Evolutionary conservation across 92 coral and sea anemone genomes (phyloP).

Genomic region (Palythoa heliodiscus): DNA sequence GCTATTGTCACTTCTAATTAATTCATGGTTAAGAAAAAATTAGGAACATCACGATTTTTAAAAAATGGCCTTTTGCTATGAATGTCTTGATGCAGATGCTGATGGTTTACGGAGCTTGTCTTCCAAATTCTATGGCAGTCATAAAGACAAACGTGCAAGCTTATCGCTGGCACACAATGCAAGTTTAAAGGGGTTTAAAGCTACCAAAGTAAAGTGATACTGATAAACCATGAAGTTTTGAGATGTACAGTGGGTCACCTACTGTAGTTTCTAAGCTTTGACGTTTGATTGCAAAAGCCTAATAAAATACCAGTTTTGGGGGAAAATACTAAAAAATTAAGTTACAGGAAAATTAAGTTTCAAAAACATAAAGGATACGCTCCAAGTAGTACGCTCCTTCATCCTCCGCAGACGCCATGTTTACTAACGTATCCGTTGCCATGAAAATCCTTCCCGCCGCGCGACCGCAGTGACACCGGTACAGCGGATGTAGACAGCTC

Average conservation of each 20-base stretch:
- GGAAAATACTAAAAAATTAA: neutral
- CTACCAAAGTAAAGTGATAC: no score
- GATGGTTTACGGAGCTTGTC: neutral
- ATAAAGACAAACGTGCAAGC: no score
- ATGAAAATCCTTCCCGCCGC: conserved; percentile 57
- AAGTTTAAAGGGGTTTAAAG: no score
- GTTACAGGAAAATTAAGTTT: neutral
- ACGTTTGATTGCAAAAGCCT: neutral
- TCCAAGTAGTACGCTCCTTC: conserved; percentile 87
- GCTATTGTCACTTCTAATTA: conserved; percentile 84
- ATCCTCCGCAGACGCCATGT: conserved; percentile 89
- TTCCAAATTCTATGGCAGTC: neutral
- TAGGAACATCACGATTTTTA: neutral
- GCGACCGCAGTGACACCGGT: conserved; percentile 24
- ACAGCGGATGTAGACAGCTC: conserved; percentile 11
- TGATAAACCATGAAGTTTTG: no score
- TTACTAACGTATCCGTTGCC: conserved; percentile 67
- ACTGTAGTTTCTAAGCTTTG: no score
- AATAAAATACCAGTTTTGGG: neutral
- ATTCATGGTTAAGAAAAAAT: conserved; percentile 13
- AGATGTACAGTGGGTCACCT: no score
- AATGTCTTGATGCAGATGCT: neutral
- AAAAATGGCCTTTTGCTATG: neutral
- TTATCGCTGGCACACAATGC: no score
- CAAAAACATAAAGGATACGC: conserved; percentile 79